phyloP scores from a whole-genome alignment of 1,140 invertebrate genomes.

The Sesamia nonagrioides region DNA sequence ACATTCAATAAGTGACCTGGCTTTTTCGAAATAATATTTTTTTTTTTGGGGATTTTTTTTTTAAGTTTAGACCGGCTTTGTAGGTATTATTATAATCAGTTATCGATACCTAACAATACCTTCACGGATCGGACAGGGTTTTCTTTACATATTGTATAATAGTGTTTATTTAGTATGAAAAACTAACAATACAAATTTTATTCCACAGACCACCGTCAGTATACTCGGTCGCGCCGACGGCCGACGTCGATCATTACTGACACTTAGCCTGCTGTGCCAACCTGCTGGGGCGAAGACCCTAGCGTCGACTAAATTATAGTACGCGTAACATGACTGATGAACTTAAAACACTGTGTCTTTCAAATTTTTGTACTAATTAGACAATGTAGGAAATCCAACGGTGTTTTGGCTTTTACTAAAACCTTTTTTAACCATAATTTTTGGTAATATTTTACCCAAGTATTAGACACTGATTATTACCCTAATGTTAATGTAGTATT shows the following conservation, averaged over 20 bases:
- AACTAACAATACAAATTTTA: slow-evolving; percentile 24
- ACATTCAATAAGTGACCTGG: no score
- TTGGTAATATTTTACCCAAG: slow-evolving; percentile 42
- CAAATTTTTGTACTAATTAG: slow-evolving; percentile 46
- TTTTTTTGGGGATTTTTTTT: no score
- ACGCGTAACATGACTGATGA: slow-evolving; percentile 47
- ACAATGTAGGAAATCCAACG: slow-evolving; percentile 4
- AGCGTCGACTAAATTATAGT: slow-evolving; percentile 52
- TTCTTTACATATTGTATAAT: no score
- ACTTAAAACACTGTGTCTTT: slow-evolving; percentile 30
- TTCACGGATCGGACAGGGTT: no score
- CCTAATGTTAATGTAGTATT: slow-evolving; percentile 12
- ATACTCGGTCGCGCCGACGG: slow-evolving; percentile 78
- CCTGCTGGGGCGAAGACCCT: slow-evolving; percentile 60
- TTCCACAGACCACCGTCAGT: slow-evolving; percentile 79
- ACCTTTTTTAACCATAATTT: slow-evolving; percentile 24
- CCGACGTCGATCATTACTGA: slow-evolving; percentile 81
- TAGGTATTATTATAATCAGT: no score
- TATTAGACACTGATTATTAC: slow-evolving; percentile 29
- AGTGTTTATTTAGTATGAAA: no score
- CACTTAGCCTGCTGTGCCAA: slow-evolving; percentile 70
- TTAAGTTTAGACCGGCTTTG: no score
- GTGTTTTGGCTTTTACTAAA: slow-evolving; percentile 36
- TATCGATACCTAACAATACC: no score
- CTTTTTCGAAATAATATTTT: no score